Conservation (phyloP, 1,140 invertebrate species). For the Diorhabda elongata region DNA sequence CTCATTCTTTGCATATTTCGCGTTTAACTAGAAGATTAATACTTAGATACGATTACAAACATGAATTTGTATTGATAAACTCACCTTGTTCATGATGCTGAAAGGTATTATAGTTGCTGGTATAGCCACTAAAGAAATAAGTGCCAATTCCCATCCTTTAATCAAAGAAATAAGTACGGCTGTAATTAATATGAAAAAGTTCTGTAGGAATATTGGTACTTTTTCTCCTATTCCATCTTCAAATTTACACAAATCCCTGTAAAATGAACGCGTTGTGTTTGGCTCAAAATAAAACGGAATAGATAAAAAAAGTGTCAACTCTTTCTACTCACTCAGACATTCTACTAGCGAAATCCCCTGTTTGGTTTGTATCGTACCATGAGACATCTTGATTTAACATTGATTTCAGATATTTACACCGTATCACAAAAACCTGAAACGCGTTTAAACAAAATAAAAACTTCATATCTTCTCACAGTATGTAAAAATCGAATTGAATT, state of each 20-base stretch:
- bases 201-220: conserved; percentile 74
- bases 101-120: conserved; percentile 70
- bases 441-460: no score
- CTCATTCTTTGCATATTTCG: conserved; percentile 69
- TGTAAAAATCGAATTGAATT: no score
- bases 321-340: no score
- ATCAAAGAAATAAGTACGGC: conserved; percentile 76
- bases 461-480: no score
- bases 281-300: no score
- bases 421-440: no score
- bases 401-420: no score
- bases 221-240: conserved; percentile 94
- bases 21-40: conserved; percentile 54
- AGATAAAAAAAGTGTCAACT: no score
- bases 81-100: conserved; percentile 61
- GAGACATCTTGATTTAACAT: no score
- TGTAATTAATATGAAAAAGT: conserved; percentile 70
- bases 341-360: no score
- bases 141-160: conserved; percentile 85
- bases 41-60: not conserved
- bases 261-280: conserved; percentile 16
- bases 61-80: conserved; percentile 7
- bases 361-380: no score
- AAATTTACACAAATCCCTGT: conserved; percentile 81
- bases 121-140: conserved; percentile 78